phyloP scores from a whole-genome alignment of 1,140 invertebrate species.

The Calycopis cecrops region DNA sequence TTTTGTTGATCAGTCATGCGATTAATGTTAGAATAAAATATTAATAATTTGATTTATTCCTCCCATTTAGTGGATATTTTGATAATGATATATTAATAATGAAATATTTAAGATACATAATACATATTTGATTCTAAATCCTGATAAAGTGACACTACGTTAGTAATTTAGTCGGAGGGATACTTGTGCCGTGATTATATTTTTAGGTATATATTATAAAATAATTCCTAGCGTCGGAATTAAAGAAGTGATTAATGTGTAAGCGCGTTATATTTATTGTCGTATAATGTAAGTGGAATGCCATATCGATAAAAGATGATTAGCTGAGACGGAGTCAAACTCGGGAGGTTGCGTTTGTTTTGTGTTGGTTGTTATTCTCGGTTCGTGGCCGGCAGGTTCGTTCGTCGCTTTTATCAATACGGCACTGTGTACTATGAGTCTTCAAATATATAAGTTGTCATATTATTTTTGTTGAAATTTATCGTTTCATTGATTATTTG shows the following conservation, averaged over 20 bases:
- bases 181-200: slow-evolving; percentile 75
- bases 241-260: slow-evolving; percentile 75
- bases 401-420: slow-evolving; percentile 72
- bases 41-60: slow-evolving; percentile 75
- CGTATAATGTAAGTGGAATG: slow-evolving; percentile 72
- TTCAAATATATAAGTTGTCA: slow-evolving; percentile 68
- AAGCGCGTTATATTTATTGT: slow-evolving; percentile 75
- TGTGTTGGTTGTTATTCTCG: slow-evolving; percentile 53
- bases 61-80: slow-evolving; percentile 75
- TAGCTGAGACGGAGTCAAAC: slow-evolving; percentile 70
- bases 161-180: slow-evolving; percentile 75
- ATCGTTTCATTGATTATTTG: slow-evolving; percentile 71
- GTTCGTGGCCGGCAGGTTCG: slow-evolving; percentile 16
- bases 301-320: slow-evolving; percentile 75
- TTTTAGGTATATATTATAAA: slow-evolving; percentile 75
- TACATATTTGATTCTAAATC: slow-evolving; percentile 76
- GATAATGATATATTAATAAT: slow-evolving; percentile 76
- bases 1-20: slow-evolving; percentile 74
- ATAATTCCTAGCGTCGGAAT: slow-evolving; percentile 75
- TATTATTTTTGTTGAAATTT: slow-evolving; percentile 71
- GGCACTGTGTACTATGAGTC: slow-evolving; percentile 57
- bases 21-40: slow-evolving; percentile 74
- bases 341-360: slow-evolving; percentile 56
- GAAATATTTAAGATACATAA: slow-evolving; percentile 76
- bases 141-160: slow-evolving; percentile 74